Evolutionary conservation across 37 sponge, comb jelly and placozoan genomes (phyloP).

Genomic region (Ephydatia muelleri): DNA sequence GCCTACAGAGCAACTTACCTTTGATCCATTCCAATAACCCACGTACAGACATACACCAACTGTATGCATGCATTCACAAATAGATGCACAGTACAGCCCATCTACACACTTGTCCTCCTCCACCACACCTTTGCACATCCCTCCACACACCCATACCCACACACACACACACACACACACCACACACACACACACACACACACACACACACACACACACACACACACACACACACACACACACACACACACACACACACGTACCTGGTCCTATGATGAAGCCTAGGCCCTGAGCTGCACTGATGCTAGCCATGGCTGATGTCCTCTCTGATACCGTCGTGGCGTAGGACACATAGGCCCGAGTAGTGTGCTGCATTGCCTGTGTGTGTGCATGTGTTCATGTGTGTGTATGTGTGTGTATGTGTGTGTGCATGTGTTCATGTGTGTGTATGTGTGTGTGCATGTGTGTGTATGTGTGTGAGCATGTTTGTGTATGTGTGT

Average conservation of each 20-base stretch:
- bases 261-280: conserved; percentile 89
- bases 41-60: too few relatives aligned
- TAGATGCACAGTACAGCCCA: too few relatives aligned
- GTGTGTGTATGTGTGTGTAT: neutral
- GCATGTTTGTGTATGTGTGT: too few relatives aligned
- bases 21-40: too few relatives aligned
- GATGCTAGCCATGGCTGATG: conserved; percentile 80
- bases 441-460: conserved; percentile 22
- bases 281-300: conserved; percentile 77
- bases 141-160: conserved; percentile 9
- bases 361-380: conserved; percentile 72
- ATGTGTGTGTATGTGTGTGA: neutral
- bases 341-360: conserved; percentile 83
- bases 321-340: conserved; percentile 75
- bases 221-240: conserved; percentile 2
- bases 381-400: neutral
- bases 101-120: too few relatives aligned
- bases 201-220: too few relatives aligned
- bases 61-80: too few relatives aligned
- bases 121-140: neutral
- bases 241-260: conserved; percentile 12
- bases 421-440: neutral
- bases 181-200: conserved; percentile 1
- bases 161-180: neutral
- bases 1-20: too few relatives aligned